Evolutionary conservation across 2,888 invertebrate genomes (phyloP).

Genomic region (Leucania comma): DNA sequence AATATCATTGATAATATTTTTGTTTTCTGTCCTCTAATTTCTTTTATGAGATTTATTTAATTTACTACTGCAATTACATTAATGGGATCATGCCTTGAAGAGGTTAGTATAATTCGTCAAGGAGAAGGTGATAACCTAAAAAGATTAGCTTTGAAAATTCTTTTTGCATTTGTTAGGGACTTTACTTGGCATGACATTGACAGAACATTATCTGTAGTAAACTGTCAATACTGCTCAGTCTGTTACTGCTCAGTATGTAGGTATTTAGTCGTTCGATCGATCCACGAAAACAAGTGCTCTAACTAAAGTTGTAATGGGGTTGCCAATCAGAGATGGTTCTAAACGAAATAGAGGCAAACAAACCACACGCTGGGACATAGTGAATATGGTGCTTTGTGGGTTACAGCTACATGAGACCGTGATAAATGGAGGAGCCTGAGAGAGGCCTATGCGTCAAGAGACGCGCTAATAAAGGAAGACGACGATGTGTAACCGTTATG

Average conservation of each 20-base stretch:
- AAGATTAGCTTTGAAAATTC: background rate
- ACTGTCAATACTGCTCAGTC: background rate
- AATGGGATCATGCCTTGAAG: background rate
- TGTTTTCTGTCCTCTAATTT: background rate
- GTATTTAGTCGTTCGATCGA: background rate
- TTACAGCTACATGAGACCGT: no score
- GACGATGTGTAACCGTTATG: no score
- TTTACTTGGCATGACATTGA: background rate
- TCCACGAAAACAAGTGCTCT: no score
- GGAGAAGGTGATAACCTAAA: background rate
- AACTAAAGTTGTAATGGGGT: no score
- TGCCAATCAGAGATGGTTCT: no score
- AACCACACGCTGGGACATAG: no score
- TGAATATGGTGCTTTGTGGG: no score
- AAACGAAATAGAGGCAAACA: no score
- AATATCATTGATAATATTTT: background rate
- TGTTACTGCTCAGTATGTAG: no score
- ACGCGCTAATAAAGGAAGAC: no score
- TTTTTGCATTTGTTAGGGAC: background rate
- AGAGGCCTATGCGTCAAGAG: no score
- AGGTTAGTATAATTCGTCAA: background rate
- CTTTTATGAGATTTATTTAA: background rate
- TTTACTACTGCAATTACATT: background rate
- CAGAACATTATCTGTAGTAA: background rate
- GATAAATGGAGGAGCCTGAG: no score